Conservation (phyloP, 2,113 vertebrate genomes). For the Oncorhynchus kisutch region DNA sequence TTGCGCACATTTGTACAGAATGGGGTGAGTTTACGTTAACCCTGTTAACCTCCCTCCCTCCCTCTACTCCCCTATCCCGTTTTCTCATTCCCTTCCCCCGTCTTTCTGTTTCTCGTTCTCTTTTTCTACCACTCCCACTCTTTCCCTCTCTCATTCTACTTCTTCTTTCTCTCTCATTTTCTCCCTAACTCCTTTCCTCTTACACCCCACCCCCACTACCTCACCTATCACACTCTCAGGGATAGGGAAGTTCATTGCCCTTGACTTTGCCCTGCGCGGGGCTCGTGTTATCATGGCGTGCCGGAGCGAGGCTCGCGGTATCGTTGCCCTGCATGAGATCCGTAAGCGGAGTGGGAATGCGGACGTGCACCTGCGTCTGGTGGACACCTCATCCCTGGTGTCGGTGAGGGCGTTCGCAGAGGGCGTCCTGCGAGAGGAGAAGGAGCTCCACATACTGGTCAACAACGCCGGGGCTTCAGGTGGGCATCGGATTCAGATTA, state of each 20-base stretch:
- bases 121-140: not conserved
- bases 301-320: conserved; percentile 67
- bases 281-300: conserved; percentile 85
- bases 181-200: not conserved
- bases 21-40: not conserved
- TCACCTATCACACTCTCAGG: conserved; percentile 58
- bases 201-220: not conserved
- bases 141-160: not conserved
- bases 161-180: not conserved
- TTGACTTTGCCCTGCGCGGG: conserved; percentile 79
- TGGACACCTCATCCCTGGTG: conserved; percentile 79
- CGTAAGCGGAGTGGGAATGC: conserved; percentile 66
- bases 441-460: conserved; percentile 80
- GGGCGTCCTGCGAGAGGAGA: conserved; percentile 70
- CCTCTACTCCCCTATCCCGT: not conserved
- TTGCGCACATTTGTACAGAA: too few species aligned
- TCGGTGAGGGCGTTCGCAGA: conserved; percentile 77
- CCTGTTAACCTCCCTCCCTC: not conserved
- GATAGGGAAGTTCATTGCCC: conserved; percentile 80
- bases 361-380: conserved; percentile 69
- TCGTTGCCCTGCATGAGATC: conserved; percentile 70
- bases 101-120: not conserved
- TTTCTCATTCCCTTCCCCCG: not conserved
- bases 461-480: conserved; percentile 82
- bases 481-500: conserved; percentile 14